Evolutionary conservation across 2,797 vertebrate genomes (phyloP).

Genomic region (Buceros bicornis): DNA sequence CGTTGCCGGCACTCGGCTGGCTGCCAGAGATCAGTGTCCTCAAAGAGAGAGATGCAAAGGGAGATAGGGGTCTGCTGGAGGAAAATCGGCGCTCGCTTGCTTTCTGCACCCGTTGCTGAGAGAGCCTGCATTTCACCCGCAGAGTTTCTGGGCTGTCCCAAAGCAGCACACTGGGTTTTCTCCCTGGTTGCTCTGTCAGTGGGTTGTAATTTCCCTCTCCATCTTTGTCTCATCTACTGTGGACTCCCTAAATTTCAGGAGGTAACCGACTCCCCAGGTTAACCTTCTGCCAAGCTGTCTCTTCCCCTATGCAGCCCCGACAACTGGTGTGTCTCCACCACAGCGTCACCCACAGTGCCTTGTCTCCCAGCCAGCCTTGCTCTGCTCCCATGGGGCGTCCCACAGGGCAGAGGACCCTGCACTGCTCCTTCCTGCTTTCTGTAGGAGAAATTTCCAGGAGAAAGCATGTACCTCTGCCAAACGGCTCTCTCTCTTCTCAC

Average conservation of each 20-base stretch:
- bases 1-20: background rate
- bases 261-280: background rate
- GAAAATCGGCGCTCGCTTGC: background rate
- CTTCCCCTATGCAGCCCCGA: background rate
- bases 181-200: background rate
- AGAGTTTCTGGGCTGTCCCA: background rate
- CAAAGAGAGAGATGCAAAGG: background rate
- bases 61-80: background rate
- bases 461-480: background rate
- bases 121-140: background rate
- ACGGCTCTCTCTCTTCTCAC: background rate
- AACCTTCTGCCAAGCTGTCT: background rate
- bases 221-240: background rate
- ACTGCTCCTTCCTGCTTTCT: background rate
- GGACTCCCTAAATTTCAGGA: background rate
- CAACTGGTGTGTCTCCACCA: fast-evolving
- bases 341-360: background rate
- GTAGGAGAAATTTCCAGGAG: background rate
- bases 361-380: background rate
- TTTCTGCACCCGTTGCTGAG: background rate
- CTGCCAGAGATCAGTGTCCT: background rate
- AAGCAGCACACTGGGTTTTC: background rate
- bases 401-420: background rate
- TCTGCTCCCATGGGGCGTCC: background rate
- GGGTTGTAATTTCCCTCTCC: background rate